phyloP scores from a whole-genome alignment of 1,140 invertebrate species.

The Geopemphigus sp. region DNA sequence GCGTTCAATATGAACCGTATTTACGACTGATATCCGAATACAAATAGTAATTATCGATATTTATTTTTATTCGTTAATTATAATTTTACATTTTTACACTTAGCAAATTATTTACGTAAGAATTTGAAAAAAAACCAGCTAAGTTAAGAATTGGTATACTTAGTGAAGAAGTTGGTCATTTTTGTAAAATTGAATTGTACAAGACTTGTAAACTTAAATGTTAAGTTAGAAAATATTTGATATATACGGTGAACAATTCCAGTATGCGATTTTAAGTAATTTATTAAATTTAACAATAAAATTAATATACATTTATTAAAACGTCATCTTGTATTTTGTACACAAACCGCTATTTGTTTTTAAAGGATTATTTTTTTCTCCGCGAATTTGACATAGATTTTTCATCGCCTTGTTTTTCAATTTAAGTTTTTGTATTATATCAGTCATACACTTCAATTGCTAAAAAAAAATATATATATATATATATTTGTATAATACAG shows the following conservation, averaged over 20 bases:
- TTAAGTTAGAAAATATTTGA: neutral
- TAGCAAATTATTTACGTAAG: neutral
- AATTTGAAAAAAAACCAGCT: neutral
- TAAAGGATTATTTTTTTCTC: neutral
- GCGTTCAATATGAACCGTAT: conserved; percentile 1
- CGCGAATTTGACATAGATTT: neutral
- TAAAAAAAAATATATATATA: neutral
- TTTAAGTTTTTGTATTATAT: neutral
- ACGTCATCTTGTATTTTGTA: neutral
- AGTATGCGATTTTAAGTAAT: neutral
- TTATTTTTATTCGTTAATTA: conserved; percentile 1
- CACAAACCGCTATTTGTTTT: neutral
- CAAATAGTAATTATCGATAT: neutral
- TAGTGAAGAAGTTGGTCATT: no score
- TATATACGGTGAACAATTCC: neutral
- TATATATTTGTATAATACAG: no score
- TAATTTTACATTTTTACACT: neutral
- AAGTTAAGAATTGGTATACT: neutral
- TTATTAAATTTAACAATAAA: neutral
- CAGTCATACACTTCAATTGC: neutral
- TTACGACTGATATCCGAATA: conserved; percentile 13
- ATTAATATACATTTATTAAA: neutral
- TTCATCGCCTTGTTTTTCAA: neutral
- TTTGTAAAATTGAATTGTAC: no score
- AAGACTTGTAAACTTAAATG: no score